phyloP scores from a whole-genome alignment of 1,140 invertebrate species.

The Asobara japonica region DNA sequence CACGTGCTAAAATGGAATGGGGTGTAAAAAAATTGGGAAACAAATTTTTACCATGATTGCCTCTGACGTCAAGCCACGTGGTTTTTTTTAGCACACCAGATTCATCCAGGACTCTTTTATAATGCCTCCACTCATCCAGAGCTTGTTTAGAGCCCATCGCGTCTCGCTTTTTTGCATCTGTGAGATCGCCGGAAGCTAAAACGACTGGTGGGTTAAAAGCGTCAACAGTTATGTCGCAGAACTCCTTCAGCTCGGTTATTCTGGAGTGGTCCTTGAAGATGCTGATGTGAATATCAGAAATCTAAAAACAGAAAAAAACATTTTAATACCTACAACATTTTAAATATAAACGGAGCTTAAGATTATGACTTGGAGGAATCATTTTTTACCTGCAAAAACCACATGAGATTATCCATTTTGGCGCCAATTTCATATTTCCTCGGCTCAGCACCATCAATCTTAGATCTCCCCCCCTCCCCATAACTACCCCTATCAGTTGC shows the following conservation, averaged over 20 bases:
- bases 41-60: slow-evolving; percentile 88
- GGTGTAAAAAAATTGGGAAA: slow-evolving; percentile 4
- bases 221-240: slow-evolving; percentile 80
- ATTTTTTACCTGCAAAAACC: slow-evolving; percentile 80
- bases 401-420: slow-evolving; percentile 72
- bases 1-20: no score
- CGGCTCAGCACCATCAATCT: slow-evolving; percentile 34
- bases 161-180: slow-evolving; percentile 86
- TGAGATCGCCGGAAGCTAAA: slow-evolving; percentile 88
- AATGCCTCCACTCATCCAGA: slow-evolving; percentile 86
- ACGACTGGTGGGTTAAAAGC: slow-evolving; percentile 83
- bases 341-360: no score
- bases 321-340: no score
- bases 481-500: slow-evolving; percentile 35
- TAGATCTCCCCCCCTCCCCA: slow-evolving; percentile 29
- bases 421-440: slow-evolving; percentile 68
- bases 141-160: slow-evolving; percentile 85
- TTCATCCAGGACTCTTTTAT: slow-evolving; percentile 77
- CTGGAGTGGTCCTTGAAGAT: slow-evolving; percentile 81
- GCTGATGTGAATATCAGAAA: slow-evolving; percentile 91
- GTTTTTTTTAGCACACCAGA: slow-evolving; percentile 76
- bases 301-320: slow-evolving; percentile 63
- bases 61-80: slow-evolving; percentile 89
- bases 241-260: slow-evolving; percentile 81
- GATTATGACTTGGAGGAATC: background rate